phyloP scores from a whole-genome alignment of 2,113 vertebrate genomes.

The Petaurus breviceps region DNA sequence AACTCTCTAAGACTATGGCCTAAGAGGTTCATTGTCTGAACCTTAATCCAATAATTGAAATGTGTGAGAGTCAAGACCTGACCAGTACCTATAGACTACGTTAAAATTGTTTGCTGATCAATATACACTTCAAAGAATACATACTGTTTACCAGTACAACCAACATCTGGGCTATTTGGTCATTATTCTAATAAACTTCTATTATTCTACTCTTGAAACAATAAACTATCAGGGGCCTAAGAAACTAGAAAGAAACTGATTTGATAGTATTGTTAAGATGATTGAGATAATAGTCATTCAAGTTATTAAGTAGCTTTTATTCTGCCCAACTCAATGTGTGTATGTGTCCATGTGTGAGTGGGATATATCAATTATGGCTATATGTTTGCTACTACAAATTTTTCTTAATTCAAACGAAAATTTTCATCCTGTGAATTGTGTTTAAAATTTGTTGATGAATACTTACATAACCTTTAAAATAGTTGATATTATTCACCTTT shows the following conservation, averaged over 20 bases:
- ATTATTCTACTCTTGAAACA: constrained; percentile 72
- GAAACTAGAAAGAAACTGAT: constrained; percentile 59
- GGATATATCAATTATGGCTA: constrained; percentile 46
- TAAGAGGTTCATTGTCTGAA: neutral
- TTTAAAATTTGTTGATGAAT: neutral
- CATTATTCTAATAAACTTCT: constrained; percentile 74
- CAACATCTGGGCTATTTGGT: constrained; percentile 61
- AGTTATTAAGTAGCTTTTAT: constrained; percentile 66
- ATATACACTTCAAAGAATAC: neutral
- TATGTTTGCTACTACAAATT: neutral
- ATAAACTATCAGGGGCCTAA: constrained; percentile 71
- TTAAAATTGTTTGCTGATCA: neutral
- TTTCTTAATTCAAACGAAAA: neutral
- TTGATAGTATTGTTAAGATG: constrained; percentile 67
- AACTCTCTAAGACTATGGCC: neutral
- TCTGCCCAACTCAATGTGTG: constrained; percentile 56
- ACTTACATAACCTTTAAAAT: neutral
- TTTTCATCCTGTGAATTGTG: neutral
- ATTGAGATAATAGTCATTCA: constrained; percentile 67
- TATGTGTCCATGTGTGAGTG: constrained; percentile 24
- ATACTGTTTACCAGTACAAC: neutral
- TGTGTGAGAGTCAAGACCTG: neutral
- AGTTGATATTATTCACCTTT: neutral
- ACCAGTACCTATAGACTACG: neutral
- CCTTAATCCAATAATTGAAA: neutral